Conservation (phyloP, 1,140 invertebrate genomes). For the Meloidogyne floridensis region DNA sequence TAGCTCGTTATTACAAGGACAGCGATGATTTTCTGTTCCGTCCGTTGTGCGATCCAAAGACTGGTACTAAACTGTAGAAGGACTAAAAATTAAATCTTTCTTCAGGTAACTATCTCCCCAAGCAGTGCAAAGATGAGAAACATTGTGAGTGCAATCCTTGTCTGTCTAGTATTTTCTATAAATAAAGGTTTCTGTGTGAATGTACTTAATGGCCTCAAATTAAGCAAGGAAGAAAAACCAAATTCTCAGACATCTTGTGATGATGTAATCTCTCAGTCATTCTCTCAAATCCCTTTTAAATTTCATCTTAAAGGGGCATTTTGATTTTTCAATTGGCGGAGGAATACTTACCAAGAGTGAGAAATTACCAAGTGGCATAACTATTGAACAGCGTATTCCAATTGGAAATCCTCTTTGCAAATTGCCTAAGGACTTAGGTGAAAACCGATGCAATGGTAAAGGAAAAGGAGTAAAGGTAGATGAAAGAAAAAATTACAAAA, state of each 20-base stretch:
- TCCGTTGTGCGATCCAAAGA: constrained; percentile 29
- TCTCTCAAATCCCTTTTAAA: neutral
- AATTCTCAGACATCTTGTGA: constrained; percentile 7
- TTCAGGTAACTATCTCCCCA: constrained; percentile 28
- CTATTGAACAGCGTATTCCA: constrained; percentile 21
- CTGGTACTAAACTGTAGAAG: constrained; percentile 6
- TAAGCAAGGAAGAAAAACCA: constrained; percentile 15
- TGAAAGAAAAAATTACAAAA: neutral
- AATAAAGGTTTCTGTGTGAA: constrained; percentile 24
- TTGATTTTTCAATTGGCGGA: constrained; percentile 24
- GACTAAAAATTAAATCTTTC: neutral
- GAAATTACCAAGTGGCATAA: neutral
- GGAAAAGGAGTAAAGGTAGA: constrained; percentile 1
- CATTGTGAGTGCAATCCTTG: constrained; percentile 9
- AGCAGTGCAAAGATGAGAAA: constrained; percentile 33
- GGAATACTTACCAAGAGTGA: constrained; percentile 5
- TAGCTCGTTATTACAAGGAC: constrained; percentile 25
- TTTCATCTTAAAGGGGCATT: neutral
- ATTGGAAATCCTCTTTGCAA: constrained; percentile 27
- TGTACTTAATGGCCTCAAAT: constrained; percentile 1
- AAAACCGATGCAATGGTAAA: neutral
- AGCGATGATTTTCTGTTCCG: constrained; percentile 20
- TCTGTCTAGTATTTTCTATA: neutral
- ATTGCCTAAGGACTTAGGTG: constrained; percentile 22
- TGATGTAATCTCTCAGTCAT: neutral